Evolutionary conservation across 2,888 invertebrate genomes (phyloP).

Genomic region (Diplolepis rosae): DNA sequence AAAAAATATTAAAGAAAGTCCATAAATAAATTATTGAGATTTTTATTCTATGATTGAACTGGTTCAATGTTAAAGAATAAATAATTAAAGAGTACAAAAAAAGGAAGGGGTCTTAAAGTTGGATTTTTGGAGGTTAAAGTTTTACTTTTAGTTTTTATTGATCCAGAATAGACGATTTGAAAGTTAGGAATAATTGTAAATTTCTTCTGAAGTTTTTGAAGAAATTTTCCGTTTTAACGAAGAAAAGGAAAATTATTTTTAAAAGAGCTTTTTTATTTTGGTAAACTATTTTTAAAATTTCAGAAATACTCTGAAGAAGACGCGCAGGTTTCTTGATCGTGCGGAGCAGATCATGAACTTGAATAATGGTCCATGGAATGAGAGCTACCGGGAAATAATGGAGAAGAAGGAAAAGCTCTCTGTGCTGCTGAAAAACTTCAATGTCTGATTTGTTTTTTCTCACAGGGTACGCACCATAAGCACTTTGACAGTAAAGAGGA

Average conservation of each 20-base stretch:
- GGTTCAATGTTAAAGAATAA: too few relatives aligned
- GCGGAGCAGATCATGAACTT: conserved; percentile 75
- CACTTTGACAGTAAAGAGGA: conserved; percentile 28
- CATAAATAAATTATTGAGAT: too few relatives aligned
- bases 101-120: too few relatives aligned
- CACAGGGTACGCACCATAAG: conserved; percentile 23
- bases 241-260: not conserved
- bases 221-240: not conserved
- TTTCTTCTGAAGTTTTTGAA: too few relatives aligned
- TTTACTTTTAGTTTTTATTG: too few relatives aligned
- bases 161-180: too few relatives aligned
- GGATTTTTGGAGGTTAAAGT: too few relatives aligned
- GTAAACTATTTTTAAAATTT: conserved; percentile 42
- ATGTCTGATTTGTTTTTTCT: conserved; percentile 42
- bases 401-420: conserved; percentile 73
- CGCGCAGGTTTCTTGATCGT: conserved; percentile 75
- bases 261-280: not conserved
- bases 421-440: conserved; percentile 62
- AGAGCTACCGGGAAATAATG: conserved; percentile 71
- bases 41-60: too few relatives aligned
- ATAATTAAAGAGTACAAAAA: too few relatives aligned
- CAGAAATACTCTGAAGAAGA: conserved; percentile 75
- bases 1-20: too few relatives aligned
- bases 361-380: conserved; percentile 77
- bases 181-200: too few relatives aligned